Conservation (phyloP, 2,113 vertebrate genomes). For the Sturnira hondurensis region DNA sequence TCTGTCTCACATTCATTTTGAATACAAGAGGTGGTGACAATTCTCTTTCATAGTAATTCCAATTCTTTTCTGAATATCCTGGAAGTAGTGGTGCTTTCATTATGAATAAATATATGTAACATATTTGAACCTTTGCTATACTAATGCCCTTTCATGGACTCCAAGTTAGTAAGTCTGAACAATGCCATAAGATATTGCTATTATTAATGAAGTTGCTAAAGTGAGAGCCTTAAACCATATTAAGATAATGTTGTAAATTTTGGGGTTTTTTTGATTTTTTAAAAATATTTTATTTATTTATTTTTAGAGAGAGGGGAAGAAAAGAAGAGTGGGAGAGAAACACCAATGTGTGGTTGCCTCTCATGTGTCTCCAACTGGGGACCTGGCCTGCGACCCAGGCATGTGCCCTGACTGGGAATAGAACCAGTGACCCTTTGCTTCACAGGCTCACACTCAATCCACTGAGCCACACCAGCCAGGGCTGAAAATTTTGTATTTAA, state of each 20-base stretch:
- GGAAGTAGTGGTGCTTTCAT: not conserved
- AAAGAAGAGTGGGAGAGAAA: no score
- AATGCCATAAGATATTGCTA: not conserved
- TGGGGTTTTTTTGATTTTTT: no score
- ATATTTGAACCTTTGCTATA: not conserved
- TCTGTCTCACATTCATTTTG: not conserved
- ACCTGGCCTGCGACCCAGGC: no score
- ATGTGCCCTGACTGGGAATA: no score
- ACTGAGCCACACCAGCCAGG: no score
- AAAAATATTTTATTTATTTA: no score
- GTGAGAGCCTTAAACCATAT: not conserved
- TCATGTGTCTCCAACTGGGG: no score
- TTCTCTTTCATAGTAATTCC: not conserved
- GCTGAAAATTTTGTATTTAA: not conserved
- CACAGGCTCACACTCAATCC: no score
- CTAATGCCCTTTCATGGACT: not conserved
- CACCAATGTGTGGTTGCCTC: no score
- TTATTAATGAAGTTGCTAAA: not conserved
- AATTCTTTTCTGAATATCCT: not conserved
- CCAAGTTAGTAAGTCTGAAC: not conserved
- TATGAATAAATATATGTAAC: not conserved
- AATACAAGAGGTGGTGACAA: not conserved
- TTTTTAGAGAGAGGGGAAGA: no score
- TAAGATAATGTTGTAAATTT: not conserved
- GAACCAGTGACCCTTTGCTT: no score